Conservation (phyloP, 1,140 invertebrate genomes). For the Drosophila mojavensis region DNA sequence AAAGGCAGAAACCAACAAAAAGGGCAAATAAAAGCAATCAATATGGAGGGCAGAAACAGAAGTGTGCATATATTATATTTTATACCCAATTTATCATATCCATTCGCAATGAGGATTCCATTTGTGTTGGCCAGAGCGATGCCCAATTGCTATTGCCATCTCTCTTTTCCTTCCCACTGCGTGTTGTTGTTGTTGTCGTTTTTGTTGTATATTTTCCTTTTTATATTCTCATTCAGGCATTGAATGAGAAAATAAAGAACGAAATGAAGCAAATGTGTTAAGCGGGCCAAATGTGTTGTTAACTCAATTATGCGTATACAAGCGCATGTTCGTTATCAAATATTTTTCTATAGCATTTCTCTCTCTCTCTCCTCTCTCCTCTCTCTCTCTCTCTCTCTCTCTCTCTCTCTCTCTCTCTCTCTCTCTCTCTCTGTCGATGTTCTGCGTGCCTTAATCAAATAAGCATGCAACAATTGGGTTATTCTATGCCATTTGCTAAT, state of each 20-base stretch:
- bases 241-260: background rate
- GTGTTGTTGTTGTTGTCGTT: too few relatives aligned
- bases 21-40: constrained; percentile 9
- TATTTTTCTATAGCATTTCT: background rate
- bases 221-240: background rate
- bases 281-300: constrained; percentile 9
- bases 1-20: background rate
- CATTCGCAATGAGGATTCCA: constrained; percentile 12
- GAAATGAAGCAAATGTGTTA: constrained; percentile 5
- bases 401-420: background rate
- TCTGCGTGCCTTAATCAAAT: background rate
- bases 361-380: background rate
- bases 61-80: constrained; percentile 2
- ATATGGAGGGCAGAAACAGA: background rate
- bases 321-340: background rate
- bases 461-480: background rate
- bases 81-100: constrained; percentile 17
- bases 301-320: constrained; percentile 10
- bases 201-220: background rate
- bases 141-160: constrained; percentile 6
- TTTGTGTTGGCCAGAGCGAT: constrained; percentile 6
- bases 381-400: background rate
- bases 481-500: too few relatives aligned
- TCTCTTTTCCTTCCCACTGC: too few relatives aligned
- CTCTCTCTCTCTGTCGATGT: too few relatives aligned